A percentile compares a stretch with the other conserved stretches of the same genome.
phyloP scores from a whole-genome alignment of 1,140 invertebrate genomes.

The Hylaeus anthracinus region DNA sequence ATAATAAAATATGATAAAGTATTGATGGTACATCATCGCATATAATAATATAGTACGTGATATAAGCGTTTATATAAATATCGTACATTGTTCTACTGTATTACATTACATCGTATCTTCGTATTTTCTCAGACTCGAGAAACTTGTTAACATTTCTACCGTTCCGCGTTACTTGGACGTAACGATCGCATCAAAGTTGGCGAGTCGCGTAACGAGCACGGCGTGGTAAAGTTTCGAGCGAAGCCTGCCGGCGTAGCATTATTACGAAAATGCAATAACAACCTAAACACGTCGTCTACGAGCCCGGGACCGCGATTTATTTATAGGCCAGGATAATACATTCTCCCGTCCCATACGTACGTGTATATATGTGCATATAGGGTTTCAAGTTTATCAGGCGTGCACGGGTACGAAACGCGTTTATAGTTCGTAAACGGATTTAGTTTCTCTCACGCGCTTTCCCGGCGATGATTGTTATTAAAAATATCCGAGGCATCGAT shows the following conservation, averaged over 20 bases:
- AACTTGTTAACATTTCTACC: too few species aligned
- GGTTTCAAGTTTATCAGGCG: neutral
- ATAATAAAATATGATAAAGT: too few species aligned
- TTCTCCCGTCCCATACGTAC: neutral
- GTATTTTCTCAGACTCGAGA: too few species aligned
- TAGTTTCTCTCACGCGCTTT: neutral
- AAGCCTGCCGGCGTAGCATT: neutral
- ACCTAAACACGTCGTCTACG: neutral
- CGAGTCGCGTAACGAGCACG: neutral
- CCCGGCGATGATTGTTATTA: conserved; percentile 21
- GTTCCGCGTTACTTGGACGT: neutral
- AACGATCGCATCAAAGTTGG: too few species aligned
- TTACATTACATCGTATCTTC: too few species aligned
- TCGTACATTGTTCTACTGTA: too few species aligned
- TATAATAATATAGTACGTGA: too few species aligned
- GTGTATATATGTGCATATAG: neutral
- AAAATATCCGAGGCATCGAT: conserved; percentile 38
- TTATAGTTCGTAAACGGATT: conserved; percentile 4
- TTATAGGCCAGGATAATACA: neutral
- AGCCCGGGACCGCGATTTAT: neutral
- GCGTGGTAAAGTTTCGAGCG: neutral
- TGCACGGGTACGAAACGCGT: neutral
- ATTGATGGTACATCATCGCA: too few species aligned
- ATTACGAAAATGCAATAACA: neutral
- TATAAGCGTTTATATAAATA: too few species aligned